Evolutionary conservation across 2,113 vertebrate species (phyloP).

Genomic region (Microcebus lehilahytsara): DNA sequence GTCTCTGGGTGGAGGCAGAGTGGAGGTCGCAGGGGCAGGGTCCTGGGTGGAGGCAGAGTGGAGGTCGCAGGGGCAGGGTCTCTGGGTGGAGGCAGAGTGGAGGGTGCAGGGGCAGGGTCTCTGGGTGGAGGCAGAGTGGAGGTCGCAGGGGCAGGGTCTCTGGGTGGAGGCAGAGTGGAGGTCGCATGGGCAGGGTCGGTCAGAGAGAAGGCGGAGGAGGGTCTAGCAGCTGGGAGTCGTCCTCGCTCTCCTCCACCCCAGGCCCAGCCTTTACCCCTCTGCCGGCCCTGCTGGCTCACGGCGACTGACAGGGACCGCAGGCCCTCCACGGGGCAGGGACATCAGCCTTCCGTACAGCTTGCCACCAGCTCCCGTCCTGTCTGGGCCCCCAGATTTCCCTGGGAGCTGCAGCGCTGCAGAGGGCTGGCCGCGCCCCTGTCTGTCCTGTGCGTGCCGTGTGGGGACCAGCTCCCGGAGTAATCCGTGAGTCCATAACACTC

Average conservation of each 20-base stretch:
- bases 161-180: too few relatives aligned
- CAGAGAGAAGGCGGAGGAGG: background rate
- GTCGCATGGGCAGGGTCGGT: rapidly evolving
- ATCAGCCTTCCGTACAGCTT: background rate
- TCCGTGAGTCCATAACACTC: rapidly evolving
- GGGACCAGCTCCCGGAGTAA: rapidly evolving
- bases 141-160: too few relatives aligned
- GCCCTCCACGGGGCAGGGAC: rapidly evolving
- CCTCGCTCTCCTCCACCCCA: rapidly evolving
- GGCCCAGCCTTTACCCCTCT: too few relatives aligned
- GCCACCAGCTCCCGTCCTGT: background rate
- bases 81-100: too few relatives aligned
- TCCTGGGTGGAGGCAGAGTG: too few relatives aligned
- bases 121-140: too few relatives aligned
- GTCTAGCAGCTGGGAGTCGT: rapidly evolving
- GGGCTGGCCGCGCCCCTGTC: rapidly evolving
- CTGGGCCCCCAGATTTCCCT: background rate
- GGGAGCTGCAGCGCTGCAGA: too few relatives aligned
- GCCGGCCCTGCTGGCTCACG: background rate
- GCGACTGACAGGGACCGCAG: background rate
- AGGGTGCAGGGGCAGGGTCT: too few relatives aligned
- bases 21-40: too few relatives aligned
- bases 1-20: too few relatives aligned
- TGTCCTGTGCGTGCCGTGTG: rapidly evolving
- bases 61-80: too few relatives aligned